Evolutionary conservation across 2,888 invertebrate genomes (phyloP), one percentile per base, ranked within the genome.

Genomic region (Drosophila pegasa): DNA sequence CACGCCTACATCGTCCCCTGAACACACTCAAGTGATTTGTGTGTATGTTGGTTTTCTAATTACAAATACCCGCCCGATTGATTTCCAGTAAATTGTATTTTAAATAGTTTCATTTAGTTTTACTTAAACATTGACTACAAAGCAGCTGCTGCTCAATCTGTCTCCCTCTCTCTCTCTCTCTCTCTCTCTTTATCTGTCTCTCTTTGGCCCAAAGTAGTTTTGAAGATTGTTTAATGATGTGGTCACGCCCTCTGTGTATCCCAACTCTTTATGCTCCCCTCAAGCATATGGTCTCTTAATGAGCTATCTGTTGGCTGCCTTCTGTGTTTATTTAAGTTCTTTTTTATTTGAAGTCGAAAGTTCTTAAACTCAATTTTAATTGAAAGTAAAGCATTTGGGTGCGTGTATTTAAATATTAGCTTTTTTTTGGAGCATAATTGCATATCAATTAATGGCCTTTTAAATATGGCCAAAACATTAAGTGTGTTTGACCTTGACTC

Each of bases 41-140:
- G n/a, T 25, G 25, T 43, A 3, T 41, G 62, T 57, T 57, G 67
- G 64, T 66, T 72, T 67, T 72, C 85, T 83, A 83, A 83, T 83
- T 83, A 88, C 85, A 75, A 75, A 51, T 72, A 64, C 70, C 52
- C 75, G 80, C 63, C 71, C 83, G 70, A 86, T 89, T 86, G 89
- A 87, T 86, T 86, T 72, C 37, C 69, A 71, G 56, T 69, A 89
- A 89, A 89, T 89, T 80, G 86, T 73, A 62, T 80, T 85, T 85
- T 85, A 87, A 85, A 87, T 89, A 85, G 85, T 85, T 89, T 78
- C 67, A 63, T 65, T 80, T 69, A 84, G 78, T 67, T 77, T 78
- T 57, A 35, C 61, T 69, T 55, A 62, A 63, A 50, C 63, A 75
- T 65, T 57, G 25, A 77, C 55, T 70, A 67, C 85, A 81, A 81